Percentiles rank a stretch among this genome's conserved stretches.
Evolutionary conservation across 2,888 invertebrate species (phyloP).

Genomic region (Venustoraphidia nigricollis): DNA sequence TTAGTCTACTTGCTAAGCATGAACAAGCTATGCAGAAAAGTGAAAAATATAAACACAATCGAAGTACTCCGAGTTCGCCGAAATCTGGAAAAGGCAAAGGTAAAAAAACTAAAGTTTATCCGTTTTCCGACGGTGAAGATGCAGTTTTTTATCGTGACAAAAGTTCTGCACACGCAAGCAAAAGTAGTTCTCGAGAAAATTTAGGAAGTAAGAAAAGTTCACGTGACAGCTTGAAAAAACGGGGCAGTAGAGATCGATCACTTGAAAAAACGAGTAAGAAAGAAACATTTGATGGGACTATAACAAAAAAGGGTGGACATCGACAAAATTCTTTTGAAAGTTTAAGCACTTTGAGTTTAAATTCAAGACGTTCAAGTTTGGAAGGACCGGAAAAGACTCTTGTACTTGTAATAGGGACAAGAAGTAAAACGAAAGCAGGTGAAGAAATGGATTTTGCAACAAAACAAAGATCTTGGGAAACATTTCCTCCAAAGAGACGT

Average conservation of each 20-base stretch:
- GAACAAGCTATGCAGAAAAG: too few relatives aligned
- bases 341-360: slow-evolving; percentile 32
- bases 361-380: slow-evolving; percentile 37
- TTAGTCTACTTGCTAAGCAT: too few relatives aligned
- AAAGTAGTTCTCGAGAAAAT: background rate
- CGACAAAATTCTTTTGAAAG: slow-evolving; percentile 36
- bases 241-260: background rate
- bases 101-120: slow-evolving; percentile 29
- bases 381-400: slow-evolving; percentile 32
- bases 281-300: background rate
- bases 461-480: slow-evolving; percentile 47
- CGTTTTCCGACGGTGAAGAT: slow-evolving; percentile 39
- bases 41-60: slow-evolving; percentile 5
- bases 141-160: slow-evolving; percentile 33
- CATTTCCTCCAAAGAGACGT: slow-evolving; percentile 36
- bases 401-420: slow-evolving; percentile 32
- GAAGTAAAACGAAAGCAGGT: slow-evolving; percentile 8
- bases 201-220: too few relatives aligned
- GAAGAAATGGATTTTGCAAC: slow-evolving; percentile 26
- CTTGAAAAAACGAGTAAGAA: background rate
- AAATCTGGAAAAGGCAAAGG: slow-evolving; percentile 16
- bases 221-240: too few relatives aligned
- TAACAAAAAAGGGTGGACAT: background rate
- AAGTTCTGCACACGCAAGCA: slow-evolving; percentile 13
- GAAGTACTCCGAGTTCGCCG: slow-evolving; percentile 3